Percentiles rank a stretch among this genome's conserved stretches.
Evolutionary conservation across 2,797 vertebrate species (phyloP).

Genomic region (Xiphorhynchus erythropygius): DNA sequence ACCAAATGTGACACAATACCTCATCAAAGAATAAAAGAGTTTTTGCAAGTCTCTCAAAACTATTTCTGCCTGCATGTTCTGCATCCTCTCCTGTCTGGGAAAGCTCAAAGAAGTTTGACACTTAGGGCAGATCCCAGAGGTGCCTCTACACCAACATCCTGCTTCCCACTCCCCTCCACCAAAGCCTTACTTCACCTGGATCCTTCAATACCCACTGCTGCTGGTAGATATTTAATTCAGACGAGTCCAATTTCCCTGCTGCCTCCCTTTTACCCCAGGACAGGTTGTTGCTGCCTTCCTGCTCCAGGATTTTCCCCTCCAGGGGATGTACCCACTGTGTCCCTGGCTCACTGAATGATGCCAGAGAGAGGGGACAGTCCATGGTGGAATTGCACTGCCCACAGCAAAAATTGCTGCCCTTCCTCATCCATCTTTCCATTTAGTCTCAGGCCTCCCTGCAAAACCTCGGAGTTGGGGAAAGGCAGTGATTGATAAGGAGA

Average conservation of each 20-base stretch:
- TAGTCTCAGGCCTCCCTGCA: background rate
- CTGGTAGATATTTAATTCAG: background rate
- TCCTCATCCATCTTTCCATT: background rate
- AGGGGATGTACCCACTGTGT: too few species aligned
- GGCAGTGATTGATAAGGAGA: background rate
- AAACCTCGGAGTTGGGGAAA: background rate
- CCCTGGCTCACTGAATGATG: rapidly evolving
- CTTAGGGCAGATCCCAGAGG: background rate
- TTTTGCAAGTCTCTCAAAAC: background rate
- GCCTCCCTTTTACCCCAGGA: background rate
- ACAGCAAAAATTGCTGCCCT: background rate
- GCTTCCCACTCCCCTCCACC: background rate
- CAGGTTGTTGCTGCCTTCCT: background rate
- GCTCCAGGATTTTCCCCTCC: rapidly evolving
- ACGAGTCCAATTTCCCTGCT: background rate
- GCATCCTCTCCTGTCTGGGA: background rate
- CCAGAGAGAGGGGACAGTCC: background rate
- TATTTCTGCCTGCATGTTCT: background rate
- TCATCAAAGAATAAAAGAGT: background rate
- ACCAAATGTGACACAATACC: background rate
- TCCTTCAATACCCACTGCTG: background rate
- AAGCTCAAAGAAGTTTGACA: background rate
- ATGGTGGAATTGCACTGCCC: background rate
- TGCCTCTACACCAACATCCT: background rate
- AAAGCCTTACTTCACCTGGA: background rate